A percentile compares a stretch with the other conserved stretches of the same genome.
Conservation (phyloP, 1,140 invertebrate species). For the Tachypleus tridentatus region DNA sequence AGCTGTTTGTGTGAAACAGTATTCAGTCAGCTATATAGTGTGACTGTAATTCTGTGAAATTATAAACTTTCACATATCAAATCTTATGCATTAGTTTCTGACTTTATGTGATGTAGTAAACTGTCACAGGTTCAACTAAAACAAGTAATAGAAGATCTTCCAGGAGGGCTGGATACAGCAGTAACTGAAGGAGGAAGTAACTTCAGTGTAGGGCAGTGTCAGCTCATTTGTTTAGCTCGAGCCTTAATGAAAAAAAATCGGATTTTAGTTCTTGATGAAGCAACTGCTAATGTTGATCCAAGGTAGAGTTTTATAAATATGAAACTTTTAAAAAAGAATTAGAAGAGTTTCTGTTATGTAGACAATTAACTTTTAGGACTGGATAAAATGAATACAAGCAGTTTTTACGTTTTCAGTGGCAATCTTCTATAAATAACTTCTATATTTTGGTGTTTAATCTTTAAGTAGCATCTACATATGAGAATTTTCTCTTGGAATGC, state of each 20-base stretch:
- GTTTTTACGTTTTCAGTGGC: no score
- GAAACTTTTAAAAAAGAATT: background rate
- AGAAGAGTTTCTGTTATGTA: no score
- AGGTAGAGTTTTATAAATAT: background rate
- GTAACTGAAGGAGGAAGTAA: conserved; percentile 61
- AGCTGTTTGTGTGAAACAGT: no score
- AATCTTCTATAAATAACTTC: background rate
- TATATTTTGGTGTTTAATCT: background rate
- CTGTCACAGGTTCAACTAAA: conserved; percentile 47
- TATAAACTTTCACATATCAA: no score
- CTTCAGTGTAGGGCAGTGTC: conserved; percentile 69
- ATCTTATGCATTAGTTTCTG: no score
- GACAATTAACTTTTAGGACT: no score
- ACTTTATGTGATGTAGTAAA: no score
- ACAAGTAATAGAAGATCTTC: conserved; percentile 46
- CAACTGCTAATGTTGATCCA: conserved; percentile 35
- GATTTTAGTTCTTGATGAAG: conserved; percentile 38
- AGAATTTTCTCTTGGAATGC: no score
- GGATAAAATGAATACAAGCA: no score
- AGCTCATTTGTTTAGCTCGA: conserved; percentile 49
- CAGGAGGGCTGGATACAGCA: conserved; percentile 50
- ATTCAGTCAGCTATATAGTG: no score
- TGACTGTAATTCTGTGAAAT: no score
- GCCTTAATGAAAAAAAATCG: conserved; percentile 40
- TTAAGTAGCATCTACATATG: no score